These are phyloP conservation scores for Rhadina sibilatrix DNA, from an alignment of 2,113 vertebrate genomes.

Conservation along the genomic window DNA sequence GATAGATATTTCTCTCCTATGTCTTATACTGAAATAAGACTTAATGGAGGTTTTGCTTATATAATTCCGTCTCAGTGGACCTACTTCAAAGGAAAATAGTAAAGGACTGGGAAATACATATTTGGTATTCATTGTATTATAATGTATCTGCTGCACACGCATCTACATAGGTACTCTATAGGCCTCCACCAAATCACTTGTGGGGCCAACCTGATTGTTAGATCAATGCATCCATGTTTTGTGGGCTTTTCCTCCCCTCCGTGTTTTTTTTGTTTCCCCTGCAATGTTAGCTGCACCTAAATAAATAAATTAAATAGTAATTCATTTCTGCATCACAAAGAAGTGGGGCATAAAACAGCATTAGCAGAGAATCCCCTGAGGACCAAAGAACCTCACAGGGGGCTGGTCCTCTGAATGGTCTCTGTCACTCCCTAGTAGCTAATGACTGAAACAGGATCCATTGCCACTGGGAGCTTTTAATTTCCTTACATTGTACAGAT, in stretches of 20 bases:
- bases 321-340: conserved; percentile 74
- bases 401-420: conserved; percentile 76
- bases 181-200: neutral
- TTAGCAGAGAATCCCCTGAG: conserved; percentile 74
- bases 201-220: conserved; percentile 4
- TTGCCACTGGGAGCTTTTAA: conserved; percentile 81
- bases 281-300: conserved; percentile 56
- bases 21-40: conserved; percentile 84
- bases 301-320: conserved; percentile 73
- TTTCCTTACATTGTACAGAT: conserved; percentile 79
- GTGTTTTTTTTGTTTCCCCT: conserved; percentile 34
- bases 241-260: neutral
- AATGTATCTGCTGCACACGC: neutral
- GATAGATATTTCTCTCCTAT: conserved; percentile 82
- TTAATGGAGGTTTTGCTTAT: conserved; percentile 72
- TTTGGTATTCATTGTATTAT: conserved; percentile 57
- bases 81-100: conserved; percentile 44
- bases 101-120: neutral
- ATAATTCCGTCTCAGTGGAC: conserved; percentile 77
- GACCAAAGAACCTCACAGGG: conserved; percentile 66
- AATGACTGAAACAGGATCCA: conserved; percentile 79
- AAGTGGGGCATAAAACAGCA: conserved; percentile 77
- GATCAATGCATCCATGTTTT: conserved; percentile 32
- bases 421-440: conserved; percentile 69
- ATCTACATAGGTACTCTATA: neutral